Evolutionary conservation across 2,113 vertebrate species (phyloP).

Genomic region (Apistogramma diplotaenia): DNA sequence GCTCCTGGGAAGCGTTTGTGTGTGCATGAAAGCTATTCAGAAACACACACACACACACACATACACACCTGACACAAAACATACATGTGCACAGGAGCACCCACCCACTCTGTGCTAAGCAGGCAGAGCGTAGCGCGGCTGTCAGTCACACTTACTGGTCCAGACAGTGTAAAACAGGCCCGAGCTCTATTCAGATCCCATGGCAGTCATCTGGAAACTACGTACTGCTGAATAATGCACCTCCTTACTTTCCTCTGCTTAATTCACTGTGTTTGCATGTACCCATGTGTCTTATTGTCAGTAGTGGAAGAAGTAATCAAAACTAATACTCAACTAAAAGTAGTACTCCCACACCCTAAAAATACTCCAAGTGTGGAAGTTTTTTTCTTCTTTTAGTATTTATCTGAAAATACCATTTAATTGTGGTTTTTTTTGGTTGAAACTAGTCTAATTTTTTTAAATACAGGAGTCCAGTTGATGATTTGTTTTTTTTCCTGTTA

Average conservation of each 20-base stretch:
- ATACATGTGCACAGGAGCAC: slow-evolving; percentile 50
- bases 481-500: background rate
- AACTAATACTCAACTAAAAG: background rate
- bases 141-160: slow-evolving; percentile 76
- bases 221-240: slow-evolving; percentile 71
- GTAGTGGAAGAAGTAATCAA: background rate
- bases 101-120: slow-evolving; percentile 62
- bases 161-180: slow-evolving; percentile 73
- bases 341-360: background rate
- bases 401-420: background rate
- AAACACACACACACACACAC: slow-evolving; percentile 12
- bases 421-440: background rate
- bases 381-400: background rate
- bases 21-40: slow-evolving; percentile 41
- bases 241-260: slow-evolving; percentile 28
- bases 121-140: slow-evolving; percentile 67
- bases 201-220: slow-evolving; percentile 71
- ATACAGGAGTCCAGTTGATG: background rate
- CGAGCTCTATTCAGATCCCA: slow-evolving; percentile 67
- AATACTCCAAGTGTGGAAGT: background rate
- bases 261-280: slow-evolving; percentile 40
- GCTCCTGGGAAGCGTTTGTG: slow-evolving; percentile 52
- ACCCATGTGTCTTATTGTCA: background rate
- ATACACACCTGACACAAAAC: slow-evolving; percentile 61
- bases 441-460: background rate